These are phyloP conservation scores for Gila robusta DNA, from an alignment of 2,797 vertebrate species.

Conservation along the genomic window DNA sequence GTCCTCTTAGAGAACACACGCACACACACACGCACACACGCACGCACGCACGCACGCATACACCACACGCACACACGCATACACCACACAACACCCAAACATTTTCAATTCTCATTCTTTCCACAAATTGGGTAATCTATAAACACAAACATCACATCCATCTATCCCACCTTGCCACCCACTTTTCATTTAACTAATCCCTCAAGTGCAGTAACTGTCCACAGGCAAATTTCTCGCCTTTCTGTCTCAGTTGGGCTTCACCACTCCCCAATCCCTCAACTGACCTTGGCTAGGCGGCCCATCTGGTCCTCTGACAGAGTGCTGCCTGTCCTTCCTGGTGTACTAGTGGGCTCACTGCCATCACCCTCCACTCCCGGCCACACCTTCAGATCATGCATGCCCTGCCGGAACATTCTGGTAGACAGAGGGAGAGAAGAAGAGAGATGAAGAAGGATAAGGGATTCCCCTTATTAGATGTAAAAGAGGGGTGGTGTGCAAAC, in stretches of 20 bases:
- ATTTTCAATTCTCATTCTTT: slow-evolving; percentile 14
- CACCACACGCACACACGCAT: too few relatives aligned
- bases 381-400: slow-evolving; percentile 98
- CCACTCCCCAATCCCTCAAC: slow-evolving; percentile 17
- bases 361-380: slow-evolving; percentile 97
- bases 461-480: background rate
- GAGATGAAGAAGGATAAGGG: background rate
- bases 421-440: slow-evolving; percentile 29
- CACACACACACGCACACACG: slow-evolving; percentile 14
- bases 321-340: slow-evolving; percentile 95
- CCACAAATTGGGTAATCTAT: slow-evolving; percentile 26
- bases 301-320: slow-evolving; percentile 95
- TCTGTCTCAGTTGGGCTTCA: background rate
- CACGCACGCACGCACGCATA: background rate
- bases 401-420: slow-evolving; percentile 95
- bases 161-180: slow-evolving; percentile 14
- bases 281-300: slow-evolving; percentile 97
- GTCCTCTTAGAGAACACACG: slow-evolving; percentile 49
- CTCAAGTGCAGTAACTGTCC: slow-evolving; percentile 29
- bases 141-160: slow-evolving; percentile 28
- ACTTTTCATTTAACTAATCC: slow-evolving; percentile 18
- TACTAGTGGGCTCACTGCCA: slow-evolving; percentile 91
- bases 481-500: background rate
- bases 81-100: slow-evolving; percentile 5
- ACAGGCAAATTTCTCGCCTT: background rate